phyloP scores from a whole-genome alignment of 2,888 invertebrate genomes.

The Agrochola circellaris region DNA sequence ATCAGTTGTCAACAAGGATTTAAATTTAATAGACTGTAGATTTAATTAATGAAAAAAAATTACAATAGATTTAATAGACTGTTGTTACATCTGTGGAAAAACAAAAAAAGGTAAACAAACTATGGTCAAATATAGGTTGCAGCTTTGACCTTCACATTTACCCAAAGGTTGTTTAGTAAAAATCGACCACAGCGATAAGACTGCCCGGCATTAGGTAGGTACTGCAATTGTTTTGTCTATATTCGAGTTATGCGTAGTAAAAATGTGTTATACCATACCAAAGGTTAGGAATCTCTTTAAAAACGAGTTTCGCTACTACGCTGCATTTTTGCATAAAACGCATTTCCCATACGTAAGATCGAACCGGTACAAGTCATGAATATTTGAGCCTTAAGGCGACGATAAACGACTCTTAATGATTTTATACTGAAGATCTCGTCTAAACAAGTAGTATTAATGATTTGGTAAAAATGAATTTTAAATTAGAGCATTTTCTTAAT shows the following conservation, averaged over 20 bases:
- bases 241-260: background rate
- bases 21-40: no score
- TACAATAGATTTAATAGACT: no score
- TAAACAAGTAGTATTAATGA: no score
- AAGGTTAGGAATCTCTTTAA: background rate
- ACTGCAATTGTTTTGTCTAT: conserved; percentile 3
- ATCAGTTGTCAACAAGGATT: background rate
- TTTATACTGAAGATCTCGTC: no score
- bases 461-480: no score
- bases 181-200: background rate
- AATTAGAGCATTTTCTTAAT: no score
- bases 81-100: background rate
- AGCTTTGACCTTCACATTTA: conserved; percentile 9
- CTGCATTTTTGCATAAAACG: conserved; percentile 23
- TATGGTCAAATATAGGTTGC: background rate
- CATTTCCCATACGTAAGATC: background rate
- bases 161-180: conserved; percentile 5
- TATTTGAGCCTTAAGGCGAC: conserved; percentile 5
- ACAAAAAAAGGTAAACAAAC: background rate
- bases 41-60: no score
- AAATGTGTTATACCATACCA: background rate
- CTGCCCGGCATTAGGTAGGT: background rate
- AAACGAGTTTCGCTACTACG: conserved; percentile 21
- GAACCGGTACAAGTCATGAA: conserved; percentile 26
- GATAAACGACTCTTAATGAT: no score